These are phyloP conservation scores for Laterallus jamaicensis DNA, from an alignment of 2,113 vertebrate genomes.

Conservation along the genomic window DNA sequence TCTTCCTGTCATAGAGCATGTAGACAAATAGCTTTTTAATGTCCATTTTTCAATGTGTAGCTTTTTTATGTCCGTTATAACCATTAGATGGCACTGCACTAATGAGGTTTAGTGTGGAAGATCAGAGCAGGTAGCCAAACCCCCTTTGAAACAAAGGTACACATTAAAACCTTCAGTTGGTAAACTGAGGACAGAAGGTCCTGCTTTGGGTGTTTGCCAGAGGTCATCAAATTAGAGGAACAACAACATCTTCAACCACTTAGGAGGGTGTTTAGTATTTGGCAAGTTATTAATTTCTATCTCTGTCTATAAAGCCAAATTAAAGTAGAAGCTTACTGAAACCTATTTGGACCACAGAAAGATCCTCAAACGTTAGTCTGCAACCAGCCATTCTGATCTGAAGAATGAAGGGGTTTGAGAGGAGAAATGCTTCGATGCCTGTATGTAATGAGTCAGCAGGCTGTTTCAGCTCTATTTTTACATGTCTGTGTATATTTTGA, in stretches of 20 bases:
- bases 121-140: not conserved
- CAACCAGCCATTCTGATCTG: not conserved
- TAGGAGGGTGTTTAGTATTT: not conserved
- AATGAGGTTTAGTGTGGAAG: not conserved
- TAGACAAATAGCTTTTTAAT: not conserved
- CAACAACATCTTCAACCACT: not conserved
- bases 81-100: slow-evolving; percentile 44
- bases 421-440: not conserved
- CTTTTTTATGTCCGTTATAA: not conserved
- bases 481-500: not conserved
- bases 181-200: not conserved
- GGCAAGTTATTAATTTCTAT: not conserved
- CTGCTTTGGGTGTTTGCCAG: not conserved
- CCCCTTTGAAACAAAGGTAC: not conserved
- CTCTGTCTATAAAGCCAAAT: not conserved
- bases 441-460: not conserved
- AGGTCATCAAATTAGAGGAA: not conserved
- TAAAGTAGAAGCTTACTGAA: not conserved
- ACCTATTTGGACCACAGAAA: not conserved
- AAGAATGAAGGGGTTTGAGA: not conserved
- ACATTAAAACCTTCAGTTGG: not conserved
- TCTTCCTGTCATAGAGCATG: not conserved
- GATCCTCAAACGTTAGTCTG: not conserved
- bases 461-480: not conserved
- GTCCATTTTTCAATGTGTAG: not conserved